A percentile compares a stretch with the other conserved stretches of the same genome.
Evolutionary conservation across 2,888 invertebrate species (phyloP).

Genomic region (Diachrysia chrysitis): DNA sequence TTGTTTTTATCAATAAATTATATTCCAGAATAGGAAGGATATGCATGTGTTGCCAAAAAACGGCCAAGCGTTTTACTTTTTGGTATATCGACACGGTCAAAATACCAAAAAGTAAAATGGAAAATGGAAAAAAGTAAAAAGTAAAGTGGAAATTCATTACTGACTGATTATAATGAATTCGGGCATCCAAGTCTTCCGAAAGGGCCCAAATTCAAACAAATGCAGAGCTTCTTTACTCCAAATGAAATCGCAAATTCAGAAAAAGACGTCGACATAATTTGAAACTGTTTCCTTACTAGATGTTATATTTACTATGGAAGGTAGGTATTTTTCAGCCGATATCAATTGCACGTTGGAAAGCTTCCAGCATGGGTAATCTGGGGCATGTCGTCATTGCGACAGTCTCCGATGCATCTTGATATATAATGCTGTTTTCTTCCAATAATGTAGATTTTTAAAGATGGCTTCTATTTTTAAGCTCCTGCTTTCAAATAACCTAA

Average conservation of each 20-base stretch:
- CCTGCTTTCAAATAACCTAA: too few species aligned
- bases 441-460: slow-evolving; percentile 17
- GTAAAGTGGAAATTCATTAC: too few species aligned
- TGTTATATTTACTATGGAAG: slow-evolving; percentile 39
- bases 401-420: slow-evolving; percentile 41
- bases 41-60: too few species aligned
- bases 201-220: not conserved
- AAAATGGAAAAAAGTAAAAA: too few species aligned
- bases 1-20: too few species aligned
- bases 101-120: too few species aligned
- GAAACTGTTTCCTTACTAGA: slow-evolving; percentile 19
- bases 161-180: too few species aligned
- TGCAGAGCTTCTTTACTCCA: not conserved
- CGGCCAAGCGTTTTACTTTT: too few species aligned
- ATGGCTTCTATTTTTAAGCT: too few species aligned
- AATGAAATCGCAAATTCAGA: not conserved
- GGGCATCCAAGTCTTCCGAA: too few species aligned
- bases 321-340: slow-evolving; percentile 49
- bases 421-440: slow-evolving; percentile 14
- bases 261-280: slow-evolving; percentile 17
- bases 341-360: slow-evolving; percentile 62
- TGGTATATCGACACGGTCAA: too few species aligned
- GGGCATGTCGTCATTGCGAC: slow-evolving; percentile 49
- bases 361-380: slow-evolving; percentile 60
- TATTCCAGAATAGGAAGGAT: too few species aligned